Conservation (phyloP, 1,140 invertebrate species). For the Calliphora vicina region DNA sequence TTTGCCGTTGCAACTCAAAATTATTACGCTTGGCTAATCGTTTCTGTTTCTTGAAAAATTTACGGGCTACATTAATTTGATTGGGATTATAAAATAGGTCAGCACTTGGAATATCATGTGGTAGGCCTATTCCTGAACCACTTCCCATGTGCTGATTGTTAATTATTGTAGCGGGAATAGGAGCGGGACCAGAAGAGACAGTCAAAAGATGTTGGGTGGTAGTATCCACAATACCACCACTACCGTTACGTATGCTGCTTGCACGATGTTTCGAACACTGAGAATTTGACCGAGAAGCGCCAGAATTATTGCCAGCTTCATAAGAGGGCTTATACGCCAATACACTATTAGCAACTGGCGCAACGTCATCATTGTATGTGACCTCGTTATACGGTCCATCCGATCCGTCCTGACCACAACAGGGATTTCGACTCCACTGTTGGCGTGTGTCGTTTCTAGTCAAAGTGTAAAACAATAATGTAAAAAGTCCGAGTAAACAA, state of each 20-base stretch:
- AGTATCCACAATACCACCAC: slow-evolving; percentile 31
- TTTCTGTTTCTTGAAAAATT: slow-evolving; percentile 89
- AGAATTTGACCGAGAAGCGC: slow-evolving; percentile 69
- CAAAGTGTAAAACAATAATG: slow-evolving; percentile 85
- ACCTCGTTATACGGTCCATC: neutral
- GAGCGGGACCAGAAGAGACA: slow-evolving; percentile 21
- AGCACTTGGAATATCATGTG: slow-evolving; percentile 65
- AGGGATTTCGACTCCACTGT: slow-evolving; percentile 67
- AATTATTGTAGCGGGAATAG: slow-evolving; percentile 45
- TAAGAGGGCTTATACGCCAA: slow-evolving; percentile 50
- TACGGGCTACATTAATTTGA: slow-evolving; percentile 89
- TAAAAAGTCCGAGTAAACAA: slow-evolving; percentile 79
- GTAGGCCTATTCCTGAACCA: slow-evolving; percentile 59
- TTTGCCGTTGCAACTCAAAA: slow-evolving; percentile 68
- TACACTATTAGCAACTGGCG: slow-evolving; percentile 44
- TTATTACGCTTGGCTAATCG: slow-evolving; percentile 80
- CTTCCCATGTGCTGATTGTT: slow-evolving; percentile 46
- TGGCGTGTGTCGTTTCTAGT: slow-evolving; percentile 81
- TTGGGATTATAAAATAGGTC: slow-evolving; percentile 92
- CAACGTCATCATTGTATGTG: slow-evolving; percentile 44
- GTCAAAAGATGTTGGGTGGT: slow-evolving; percentile 15
- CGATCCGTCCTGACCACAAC: slow-evolving; percentile 30
- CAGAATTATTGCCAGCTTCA: slow-evolving; percentile 64
- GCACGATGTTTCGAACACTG: slow-evolving; percentile 66
- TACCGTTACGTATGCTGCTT: slow-evolving; percentile 58